Evolutionary conservation across 2,888 invertebrate species (phyloP).

Genomic region (Lasioglossum villosulum): DNA sequence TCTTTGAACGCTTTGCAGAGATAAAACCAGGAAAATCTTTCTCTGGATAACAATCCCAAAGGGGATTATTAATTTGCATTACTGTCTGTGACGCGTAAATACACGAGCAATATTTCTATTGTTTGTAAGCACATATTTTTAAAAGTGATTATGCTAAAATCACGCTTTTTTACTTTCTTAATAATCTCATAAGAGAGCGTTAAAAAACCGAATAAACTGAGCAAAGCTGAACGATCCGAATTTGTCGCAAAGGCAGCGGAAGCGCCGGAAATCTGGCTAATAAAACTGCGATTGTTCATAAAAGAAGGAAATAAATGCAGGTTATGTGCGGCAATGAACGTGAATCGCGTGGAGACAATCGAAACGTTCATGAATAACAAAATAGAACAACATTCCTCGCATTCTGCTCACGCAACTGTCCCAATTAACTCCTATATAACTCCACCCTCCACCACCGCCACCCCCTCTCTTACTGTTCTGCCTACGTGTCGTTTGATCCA

Average conservation of each 20-base stretch:
- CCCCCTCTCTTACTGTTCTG: not conserved
- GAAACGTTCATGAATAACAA: conserved; percentile 25
- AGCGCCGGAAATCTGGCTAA: not conserved
- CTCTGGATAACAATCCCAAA: not conserved
- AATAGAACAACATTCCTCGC: conserved; percentile 31
- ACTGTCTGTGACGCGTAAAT: not conserved
- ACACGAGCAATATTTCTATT: not conserved
- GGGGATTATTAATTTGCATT: not conserved
- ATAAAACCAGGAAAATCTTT: not conserved
- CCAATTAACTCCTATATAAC: conserved; percentile 41
- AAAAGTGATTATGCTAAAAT: not conserved
- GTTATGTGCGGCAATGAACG: conserved; percentile 13
- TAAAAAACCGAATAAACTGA: not conserved
- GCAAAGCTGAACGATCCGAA: not conserved
- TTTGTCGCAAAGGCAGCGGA: not conserved
- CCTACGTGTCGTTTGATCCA: not conserved
- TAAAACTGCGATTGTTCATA: not conserved
- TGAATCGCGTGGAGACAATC: conserved; percentile 9
- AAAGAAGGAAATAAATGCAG: not conserved
- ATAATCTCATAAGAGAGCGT: not conserved
- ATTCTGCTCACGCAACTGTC: conserved; percentile 14
- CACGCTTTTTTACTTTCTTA: not conserved
- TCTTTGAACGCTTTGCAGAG: not conserved
- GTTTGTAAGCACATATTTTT: not conserved
- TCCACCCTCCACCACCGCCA: not conserved